A percentile compares a stretch with the other conserved stretches of the same genome.
These are phyloP conservation scores for Neopipo cinnamomea DNA, from an alignment of 2,113 vertebrate species.

Conservation along the genomic window DNA sequence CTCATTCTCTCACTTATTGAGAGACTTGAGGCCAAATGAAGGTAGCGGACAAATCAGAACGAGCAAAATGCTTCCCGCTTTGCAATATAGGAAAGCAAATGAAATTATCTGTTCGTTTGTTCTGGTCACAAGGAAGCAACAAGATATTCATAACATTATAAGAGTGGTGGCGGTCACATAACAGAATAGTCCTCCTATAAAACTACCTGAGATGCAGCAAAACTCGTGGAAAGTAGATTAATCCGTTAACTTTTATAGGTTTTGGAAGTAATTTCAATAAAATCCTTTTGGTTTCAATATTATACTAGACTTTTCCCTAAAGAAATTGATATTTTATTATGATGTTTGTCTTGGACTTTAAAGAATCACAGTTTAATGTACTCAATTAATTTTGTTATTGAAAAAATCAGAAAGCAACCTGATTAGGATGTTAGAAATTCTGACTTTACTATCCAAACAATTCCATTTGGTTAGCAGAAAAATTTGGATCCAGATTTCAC, in stretches of 20 bases:
- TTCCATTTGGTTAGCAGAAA: not conserved
- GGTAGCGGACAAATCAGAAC: not conserved
- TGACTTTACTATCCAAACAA: not conserved
- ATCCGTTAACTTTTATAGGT: not conserved
- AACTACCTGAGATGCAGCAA: not conserved
- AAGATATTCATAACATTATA: not conserved
- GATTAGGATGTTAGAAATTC: slow-evolving; percentile 18
- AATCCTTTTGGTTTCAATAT: not conserved
- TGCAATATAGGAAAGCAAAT: not conserved
- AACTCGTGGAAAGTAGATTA: not conserved
- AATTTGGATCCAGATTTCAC: slow-evolving; percentile 20
- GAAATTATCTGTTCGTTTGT: not conserved
- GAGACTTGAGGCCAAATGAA: not conserved
- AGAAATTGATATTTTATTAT: not conserved
- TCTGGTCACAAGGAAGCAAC: not conserved
- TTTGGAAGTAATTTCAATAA: not conserved
- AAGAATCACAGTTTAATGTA: slow-evolving; percentile 1
- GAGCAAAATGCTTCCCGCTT: not conserved
- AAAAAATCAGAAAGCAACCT: not conserved
- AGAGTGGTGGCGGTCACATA: not conserved
- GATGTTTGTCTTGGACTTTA: not conserved
- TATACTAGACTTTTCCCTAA: not conserved
- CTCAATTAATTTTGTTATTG: not conserved
- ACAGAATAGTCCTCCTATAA: not conserved
- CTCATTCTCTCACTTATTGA: not conserved